phyloP scores from a whole-genome alignment of 2,797 vertebrate species.

The Sebastes elongatus region DNA sequence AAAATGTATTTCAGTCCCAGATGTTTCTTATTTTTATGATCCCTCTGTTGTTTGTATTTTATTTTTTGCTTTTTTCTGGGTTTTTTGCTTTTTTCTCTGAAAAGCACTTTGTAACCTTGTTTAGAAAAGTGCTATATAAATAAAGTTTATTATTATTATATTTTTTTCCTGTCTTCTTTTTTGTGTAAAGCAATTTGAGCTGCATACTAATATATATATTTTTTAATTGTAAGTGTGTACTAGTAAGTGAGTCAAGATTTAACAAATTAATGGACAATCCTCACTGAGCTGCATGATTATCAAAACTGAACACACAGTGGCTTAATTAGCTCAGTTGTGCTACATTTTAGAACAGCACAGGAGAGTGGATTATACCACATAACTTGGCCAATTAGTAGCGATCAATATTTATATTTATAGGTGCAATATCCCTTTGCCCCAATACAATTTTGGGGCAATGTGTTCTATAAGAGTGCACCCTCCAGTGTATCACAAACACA shows the following conservation, averaged over 20 bases:
- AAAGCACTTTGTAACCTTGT: no score
- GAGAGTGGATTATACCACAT: background rate
- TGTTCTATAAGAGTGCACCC: background rate
- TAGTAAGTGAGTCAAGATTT: background rate
- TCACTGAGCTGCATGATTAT: background rate
- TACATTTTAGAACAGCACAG: background rate
- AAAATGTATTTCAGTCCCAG: no score
- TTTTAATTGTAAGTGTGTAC: background rate
- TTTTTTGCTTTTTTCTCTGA: no score
- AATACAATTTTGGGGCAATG: background rate
- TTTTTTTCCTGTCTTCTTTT: background rate
- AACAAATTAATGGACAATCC: background rate
- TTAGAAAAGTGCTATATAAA: no score
- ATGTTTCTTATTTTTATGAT: no score
- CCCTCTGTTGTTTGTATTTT: no score
- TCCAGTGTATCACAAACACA: background rate
- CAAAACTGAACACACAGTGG: background rate
- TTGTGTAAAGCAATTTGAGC: background rate
- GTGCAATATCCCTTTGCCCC: background rate
- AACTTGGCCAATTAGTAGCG: background rate
- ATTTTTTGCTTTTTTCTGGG: rapidly evolving
- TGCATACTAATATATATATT: background rate
- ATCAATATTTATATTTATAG: background rate
- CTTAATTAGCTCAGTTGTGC: background rate
- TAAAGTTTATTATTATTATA: no score